Evolutionary conservation across 2,113 vertebrate genomes (phyloP), one percentile per base, ranked within the genome.

Genomic region (Cyprinodon variegatus): DNA sequence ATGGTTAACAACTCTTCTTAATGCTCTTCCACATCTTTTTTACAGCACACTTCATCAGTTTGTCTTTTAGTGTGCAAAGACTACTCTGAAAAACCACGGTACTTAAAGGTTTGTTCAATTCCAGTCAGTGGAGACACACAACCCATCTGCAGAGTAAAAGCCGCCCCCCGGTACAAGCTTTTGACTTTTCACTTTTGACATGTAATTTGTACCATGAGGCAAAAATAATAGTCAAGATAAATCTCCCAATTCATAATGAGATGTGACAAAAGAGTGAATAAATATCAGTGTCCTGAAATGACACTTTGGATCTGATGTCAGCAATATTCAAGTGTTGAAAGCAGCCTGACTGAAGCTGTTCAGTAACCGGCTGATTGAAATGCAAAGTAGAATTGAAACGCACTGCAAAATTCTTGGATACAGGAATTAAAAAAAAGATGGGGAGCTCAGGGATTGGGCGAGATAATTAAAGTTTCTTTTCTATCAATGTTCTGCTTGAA

Each of bases 341-440:
- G 70, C 41, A 70, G 53, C 57, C 46, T 17, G 70, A 43, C 37
- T 80, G 77, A 81, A 83, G 39, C 11, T 20, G 59, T 70, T 72
- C 20, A 50, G 78, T 43, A 70, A 79, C 22, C 14, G 53, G 3
- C 48, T 65, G 78, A 85, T 66, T 81, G 69, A 76, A 85, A 79
- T 79, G 60, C 69, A 77, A 70, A 59, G 40, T 64, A 14, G 22
- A 75, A 36, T 62, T 3, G 0, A 71, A 83, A 79, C 3, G 59
- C 43, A 43, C 22, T 48, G 41, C 43, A 61, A 20, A 43, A 66
- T 68, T 76, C 65, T 61, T 68, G 37, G 61, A 74, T 70, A 60
- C 48, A 39, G 39, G 46, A 57, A 37, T 72, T 50, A 65, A 20
- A 68, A 46, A 46, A n/a, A 66, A 48, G 77, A 81, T 38, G 17